These are phyloP conservation scores for Sisyra terminalis DNA, from an alignment of 2,888 invertebrate species.

Conservation along the genomic window DNA sequence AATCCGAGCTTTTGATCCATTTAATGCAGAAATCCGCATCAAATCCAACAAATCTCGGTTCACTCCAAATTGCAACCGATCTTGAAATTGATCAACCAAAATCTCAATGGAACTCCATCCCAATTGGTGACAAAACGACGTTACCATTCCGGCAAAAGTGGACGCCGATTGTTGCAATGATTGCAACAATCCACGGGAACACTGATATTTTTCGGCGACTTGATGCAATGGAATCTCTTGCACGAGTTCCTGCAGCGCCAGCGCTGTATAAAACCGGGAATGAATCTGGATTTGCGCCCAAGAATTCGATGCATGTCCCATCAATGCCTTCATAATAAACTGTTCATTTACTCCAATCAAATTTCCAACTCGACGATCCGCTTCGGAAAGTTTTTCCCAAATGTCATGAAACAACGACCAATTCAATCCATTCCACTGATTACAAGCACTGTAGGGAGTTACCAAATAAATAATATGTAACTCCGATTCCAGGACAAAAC, in stretches of 20 bases:
- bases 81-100: slow-evolving; percentile 83
- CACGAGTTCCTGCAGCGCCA: slow-evolving; percentile 85
- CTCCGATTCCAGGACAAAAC: slow-evolving; percentile 86
- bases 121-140: slow-evolving; percentile 82
- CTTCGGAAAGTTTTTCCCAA: slow-evolving; percentile 64
- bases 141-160: slow-evolving; percentile 95
- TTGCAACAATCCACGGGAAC: slow-evolving; percentile 81
- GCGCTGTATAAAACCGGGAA: slow-evolving; percentile 73
- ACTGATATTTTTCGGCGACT: slow-evolving; percentile 73
- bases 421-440: slow-evolving; percentile 63
- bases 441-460: slow-evolving; percentile 80
- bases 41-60: slow-evolving; percentile 84
- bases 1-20: slow-evolving; percentile 68
- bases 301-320: slow-evolving; percentile 42
- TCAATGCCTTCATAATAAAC: slow-evolving; percentile 63
- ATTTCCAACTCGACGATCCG: slow-evolving; percentile 74
- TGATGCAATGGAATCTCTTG: slow-evolving; percentile 69
- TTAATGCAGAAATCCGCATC: slow-evolving; percentile 67
- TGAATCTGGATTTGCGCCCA: slow-evolving; percentile 39
- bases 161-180: slow-evolving; percentile 87
- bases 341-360: slow-evolving; percentile 78
- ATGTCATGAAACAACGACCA: slow-evolving; percentile 64
- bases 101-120: slow-evolving; percentile 87
- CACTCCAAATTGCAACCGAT: slow-evolving; percentile 85
- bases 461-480: slow-evolving; percentile 90